Conservation (phyloP, 2,113 vertebrate genomes). For the Oncorhynchus gorbuscha region DNA sequence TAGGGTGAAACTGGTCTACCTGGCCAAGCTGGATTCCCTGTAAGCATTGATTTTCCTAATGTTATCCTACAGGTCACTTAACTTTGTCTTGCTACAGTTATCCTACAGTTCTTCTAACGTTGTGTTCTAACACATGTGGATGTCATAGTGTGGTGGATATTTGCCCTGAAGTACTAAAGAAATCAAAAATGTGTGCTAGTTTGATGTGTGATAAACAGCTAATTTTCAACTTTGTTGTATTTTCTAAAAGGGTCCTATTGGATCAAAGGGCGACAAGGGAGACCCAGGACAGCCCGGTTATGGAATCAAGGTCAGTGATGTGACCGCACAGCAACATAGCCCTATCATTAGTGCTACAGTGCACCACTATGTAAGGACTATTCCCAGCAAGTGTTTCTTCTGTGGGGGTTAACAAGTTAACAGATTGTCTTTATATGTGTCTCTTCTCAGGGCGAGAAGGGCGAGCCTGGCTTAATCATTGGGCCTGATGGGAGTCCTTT, state of each 20-base stretch:
- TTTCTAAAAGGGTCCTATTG: constrained; percentile 60
- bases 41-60: constrained; percentile 39
- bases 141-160: too few relatives aligned
- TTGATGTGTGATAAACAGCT: neutral
- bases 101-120: too few relatives aligned
- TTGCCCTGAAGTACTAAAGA: too few relatives aligned
- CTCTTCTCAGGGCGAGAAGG: constrained; percentile 71
- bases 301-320: constrained; percentile 57
- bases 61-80: neutral
- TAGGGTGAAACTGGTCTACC: constrained; percentile 48
- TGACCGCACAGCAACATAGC: neutral
- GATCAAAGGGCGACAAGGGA: constrained; percentile 73
- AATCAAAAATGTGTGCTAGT: neutral
- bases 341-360: neutral
- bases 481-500: constrained; percentile 68
- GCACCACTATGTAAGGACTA: neutral
- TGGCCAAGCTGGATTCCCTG: constrained; percentile 66
- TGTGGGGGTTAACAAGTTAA: neutral
- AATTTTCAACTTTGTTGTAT: too few relatives aligned
- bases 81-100: neutral
- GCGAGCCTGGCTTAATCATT: constrained; percentile 70
- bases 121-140: too few relatives aligned
- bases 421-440: too few relatives aligned
- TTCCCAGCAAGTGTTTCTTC: neutral
- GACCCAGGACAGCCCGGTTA: constrained; percentile 62